These are phyloP conservation scores for Drosophila navojoa DNA, from an alignment of 1,140 invertebrate species.

Conservation along the genomic window DNA sequence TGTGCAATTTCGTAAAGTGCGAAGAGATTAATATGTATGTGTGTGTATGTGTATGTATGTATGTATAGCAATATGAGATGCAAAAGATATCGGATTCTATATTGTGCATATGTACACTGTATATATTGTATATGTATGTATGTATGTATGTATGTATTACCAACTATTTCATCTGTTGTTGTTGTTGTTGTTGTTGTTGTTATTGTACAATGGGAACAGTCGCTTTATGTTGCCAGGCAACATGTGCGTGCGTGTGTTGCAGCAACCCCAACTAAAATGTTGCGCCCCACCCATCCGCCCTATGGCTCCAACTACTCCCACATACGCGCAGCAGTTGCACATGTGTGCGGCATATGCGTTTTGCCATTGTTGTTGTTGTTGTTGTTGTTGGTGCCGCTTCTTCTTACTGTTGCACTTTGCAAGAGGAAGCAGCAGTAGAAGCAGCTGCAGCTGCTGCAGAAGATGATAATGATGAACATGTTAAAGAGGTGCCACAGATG, in stretches of 20 bases:
- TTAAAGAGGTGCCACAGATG: not conserved
- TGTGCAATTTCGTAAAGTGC: no score
- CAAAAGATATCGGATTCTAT: not conserved
- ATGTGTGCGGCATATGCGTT: slow-evolving; percentile 63
- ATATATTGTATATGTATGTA: not conserved
- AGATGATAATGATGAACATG: slow-evolving; percentile 8
- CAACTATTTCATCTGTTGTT: not conserved
- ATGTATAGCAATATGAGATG: not conserved
- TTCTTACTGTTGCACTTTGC: slow-evolving; percentile 40
- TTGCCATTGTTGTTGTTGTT: slow-evolving; percentile 32
- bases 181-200: slow-evolving; percentile 11
- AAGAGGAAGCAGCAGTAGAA: slow-evolving; percentile 6
- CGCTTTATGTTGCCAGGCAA: slow-evolving; percentile 35
- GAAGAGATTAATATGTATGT: no score
- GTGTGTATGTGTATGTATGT: no score
- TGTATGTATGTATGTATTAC: not conserved
- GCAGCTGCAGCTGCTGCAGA: not conserved
- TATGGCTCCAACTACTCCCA: not conserved
- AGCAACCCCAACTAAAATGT: slow-evolving; percentile 26
- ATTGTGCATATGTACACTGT: not conserved
- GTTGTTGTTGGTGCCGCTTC: slow-evolving; percentile 20
- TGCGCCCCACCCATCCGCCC: not conserved
- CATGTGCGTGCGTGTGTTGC: slow-evolving; percentile 6
- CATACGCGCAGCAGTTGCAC: slow-evolving; percentile 12
- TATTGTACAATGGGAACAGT: slow-evolving; percentile 19